These are phyloP conservation scores for Lordiphosa clarofinis DNA, from an alignment of 1,140 invertebrate genomes.

Conservation along the genomic window DNA sequence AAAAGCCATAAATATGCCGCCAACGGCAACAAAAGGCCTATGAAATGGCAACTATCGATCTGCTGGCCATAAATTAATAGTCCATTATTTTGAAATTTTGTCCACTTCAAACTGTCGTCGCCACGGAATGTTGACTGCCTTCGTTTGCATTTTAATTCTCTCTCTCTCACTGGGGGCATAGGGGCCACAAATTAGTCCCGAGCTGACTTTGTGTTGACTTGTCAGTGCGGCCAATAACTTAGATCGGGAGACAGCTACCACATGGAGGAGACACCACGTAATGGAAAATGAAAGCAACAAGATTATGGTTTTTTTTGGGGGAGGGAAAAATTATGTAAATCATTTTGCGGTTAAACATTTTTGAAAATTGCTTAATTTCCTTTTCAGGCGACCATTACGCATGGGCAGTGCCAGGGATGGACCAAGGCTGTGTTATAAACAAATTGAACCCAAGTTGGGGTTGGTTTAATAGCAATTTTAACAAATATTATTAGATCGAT, in stretches of 20 bases:
- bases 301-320: conserved; percentile 19
- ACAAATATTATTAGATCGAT: too few relatives aligned
- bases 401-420: conserved; percentile 13
- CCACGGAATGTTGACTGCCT: conserved; percentile 40
- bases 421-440: too few relatives aligned
- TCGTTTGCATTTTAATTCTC: conserved; percentile 75
- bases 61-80: conserved; percentile 68
- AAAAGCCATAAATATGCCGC: conserved; percentile 65
- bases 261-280: conserved; percentile 14
- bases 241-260: conserved; percentile 28
- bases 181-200: conserved; percentile 64
- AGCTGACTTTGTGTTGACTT: conserved; percentile 68
- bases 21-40: conserved; percentile 29
- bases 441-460: too few relatives aligned
- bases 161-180: conserved; percentile 21
- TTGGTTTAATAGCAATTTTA: too few relatives aligned
- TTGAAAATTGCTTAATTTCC: conserved; percentile 59
- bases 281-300: conserved; percentile 56
- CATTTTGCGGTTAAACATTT: conserved; percentile 37
- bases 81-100: conserved; percentile 77
- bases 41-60: conserved; percentile 50
- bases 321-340: conserved; percentile 58
- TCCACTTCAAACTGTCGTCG: conserved; percentile 74
- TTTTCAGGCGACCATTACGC: conserved; percentile 7
- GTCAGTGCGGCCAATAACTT: conserved; percentile 68